A percentile compares a stretch with the other conserved stretches of the same genome.
Conservation (phyloP, 2,113 vertebrate genomes). For the Gobio gobio region DNA sequence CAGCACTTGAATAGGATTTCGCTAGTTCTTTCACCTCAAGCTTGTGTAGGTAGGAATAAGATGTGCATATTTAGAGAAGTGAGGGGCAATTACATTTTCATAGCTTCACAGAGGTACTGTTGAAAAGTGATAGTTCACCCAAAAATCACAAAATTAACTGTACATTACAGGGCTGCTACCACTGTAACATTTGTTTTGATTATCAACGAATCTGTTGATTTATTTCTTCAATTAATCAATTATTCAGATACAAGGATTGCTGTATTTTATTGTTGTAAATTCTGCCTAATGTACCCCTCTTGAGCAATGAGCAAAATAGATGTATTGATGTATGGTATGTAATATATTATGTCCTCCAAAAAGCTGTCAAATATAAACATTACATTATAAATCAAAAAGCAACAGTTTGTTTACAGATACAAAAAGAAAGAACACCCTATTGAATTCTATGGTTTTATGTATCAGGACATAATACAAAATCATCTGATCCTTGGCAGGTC, state of each 20-base stretch:
- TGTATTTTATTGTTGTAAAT: no score
- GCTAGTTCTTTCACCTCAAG: constrained; percentile 55
- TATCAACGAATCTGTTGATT: background rate
- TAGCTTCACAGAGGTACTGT: background rate
- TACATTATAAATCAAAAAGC: no score
- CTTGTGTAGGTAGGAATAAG: constrained; percentile 58
- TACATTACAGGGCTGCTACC: background rate
- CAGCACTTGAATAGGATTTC: background rate
- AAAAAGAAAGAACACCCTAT: no score
- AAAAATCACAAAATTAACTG: background rate
- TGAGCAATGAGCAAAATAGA: no score
- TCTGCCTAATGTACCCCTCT: no score
- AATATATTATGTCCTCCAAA: no score
- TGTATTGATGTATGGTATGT: no score
- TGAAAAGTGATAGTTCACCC: background rate
- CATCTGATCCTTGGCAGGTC: no score
- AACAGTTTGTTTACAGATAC: no score
- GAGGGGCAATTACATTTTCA: constrained; percentile 55
- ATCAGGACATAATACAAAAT: no score
- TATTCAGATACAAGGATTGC: background rate
- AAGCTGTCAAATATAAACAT: no score
- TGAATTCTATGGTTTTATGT: no score
- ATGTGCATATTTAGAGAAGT: constrained; percentile 56
- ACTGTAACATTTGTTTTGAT: background rate
- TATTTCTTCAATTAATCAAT: background rate